Conservation (phyloP, 1,140 invertebrate genomes). For the Procambarus clarkii region DNA sequence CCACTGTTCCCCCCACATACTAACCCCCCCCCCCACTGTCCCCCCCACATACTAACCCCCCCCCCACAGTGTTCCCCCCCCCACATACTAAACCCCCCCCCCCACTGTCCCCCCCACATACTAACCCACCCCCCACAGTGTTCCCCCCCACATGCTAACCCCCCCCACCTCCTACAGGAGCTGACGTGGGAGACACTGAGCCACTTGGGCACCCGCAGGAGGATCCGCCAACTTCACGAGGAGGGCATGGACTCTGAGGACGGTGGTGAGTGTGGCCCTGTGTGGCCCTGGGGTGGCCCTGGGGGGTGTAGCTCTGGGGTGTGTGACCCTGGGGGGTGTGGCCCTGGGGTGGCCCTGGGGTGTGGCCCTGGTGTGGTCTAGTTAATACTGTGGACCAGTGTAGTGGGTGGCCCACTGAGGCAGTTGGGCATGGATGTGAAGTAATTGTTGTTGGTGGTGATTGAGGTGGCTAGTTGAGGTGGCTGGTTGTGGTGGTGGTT, state of each 20-base stretch:
- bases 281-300: not conserved
- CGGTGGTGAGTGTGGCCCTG: conserved; percentile 27
- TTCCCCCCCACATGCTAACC: too few relatives aligned
- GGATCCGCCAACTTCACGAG: conserved; percentile 53
- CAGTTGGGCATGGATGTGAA: not conserved
- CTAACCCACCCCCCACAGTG: too few relatives aligned
- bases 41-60: too few relatives aligned
- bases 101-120: too few relatives aligned
- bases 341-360: not conserved
- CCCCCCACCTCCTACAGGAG: conserved; percentile 22
- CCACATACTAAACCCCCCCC: too few relatives aligned
- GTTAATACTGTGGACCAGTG: not conserved
- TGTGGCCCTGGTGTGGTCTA: not conserved
- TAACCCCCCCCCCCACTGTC: too few relatives aligned
- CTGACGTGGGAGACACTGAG: conserved; percentile 60
- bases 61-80: too few relatives aligned
- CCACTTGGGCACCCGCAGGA: conserved; percentile 36
- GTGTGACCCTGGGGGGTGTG: too few relatives aligned
- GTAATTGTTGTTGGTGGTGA: too few relatives aligned
- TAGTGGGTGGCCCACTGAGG: not conserved
- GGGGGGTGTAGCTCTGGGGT: not conserved
- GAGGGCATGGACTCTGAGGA: conserved; percentile 57
- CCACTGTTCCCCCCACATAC: too few relatives aligned
- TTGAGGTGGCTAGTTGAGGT: not conserved
- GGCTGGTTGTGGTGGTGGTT: too few relatives aligned